These are phyloP conservation scores for Pseudomyrmex flavicornis DNA, from an alignment of 1,140 invertebrate genomes.

Conservation along the genomic window DNA sequence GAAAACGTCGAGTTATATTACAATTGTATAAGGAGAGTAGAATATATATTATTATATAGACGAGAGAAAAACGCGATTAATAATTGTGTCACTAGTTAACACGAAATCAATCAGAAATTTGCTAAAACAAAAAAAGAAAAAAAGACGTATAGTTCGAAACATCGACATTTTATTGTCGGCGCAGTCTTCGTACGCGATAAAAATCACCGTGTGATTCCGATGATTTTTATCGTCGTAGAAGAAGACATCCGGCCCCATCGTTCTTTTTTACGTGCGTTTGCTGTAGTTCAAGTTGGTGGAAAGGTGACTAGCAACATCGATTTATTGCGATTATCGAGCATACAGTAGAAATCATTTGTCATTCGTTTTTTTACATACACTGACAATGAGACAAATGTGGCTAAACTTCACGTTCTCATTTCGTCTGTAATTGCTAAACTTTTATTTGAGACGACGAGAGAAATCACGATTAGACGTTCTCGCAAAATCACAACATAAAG, in stretches of 20 bases:
- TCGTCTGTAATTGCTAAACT: neutral
- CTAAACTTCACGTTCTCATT: neutral
- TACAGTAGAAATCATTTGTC: neutral
- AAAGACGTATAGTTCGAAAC: conserved; percentile 38
- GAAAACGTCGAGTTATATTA: conserved; percentile 30
- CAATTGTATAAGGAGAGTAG: conserved; percentile 23
- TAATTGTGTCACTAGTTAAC: conserved; percentile 42
- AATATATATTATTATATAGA: conserved; percentile 18
- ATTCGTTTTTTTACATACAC: conserved; percentile 5
- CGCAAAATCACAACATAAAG: neutral
- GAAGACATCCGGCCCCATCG: conserved; percentile 27
- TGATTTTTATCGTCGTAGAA: conserved; percentile 29
- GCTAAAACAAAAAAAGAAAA: conserved; percentile 24
- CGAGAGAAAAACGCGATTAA: conserved; percentile 47
- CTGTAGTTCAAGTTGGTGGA: conserved; percentile 75
- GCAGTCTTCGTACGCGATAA: conserved; percentile 18
- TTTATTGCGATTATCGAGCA: conserved; percentile 22
- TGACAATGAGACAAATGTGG: neutral
- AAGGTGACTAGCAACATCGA: conserved; percentile 51
- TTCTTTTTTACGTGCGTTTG: conserved; percentile 65
- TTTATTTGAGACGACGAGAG: conserved; percentile 1
- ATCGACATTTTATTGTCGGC: conserved; percentile 46
- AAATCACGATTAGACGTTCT: neutral
- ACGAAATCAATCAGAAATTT: conserved; percentile 31
- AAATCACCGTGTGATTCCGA: conserved; percentile 21